Percentiles rank a stretch among this genome's conserved stretches.
These are phyloP conservation scores for Cnemophilus loriae DNA, from an alignment of 2,113 vertebrate genomes.

Conservation along the genomic window DNA sequence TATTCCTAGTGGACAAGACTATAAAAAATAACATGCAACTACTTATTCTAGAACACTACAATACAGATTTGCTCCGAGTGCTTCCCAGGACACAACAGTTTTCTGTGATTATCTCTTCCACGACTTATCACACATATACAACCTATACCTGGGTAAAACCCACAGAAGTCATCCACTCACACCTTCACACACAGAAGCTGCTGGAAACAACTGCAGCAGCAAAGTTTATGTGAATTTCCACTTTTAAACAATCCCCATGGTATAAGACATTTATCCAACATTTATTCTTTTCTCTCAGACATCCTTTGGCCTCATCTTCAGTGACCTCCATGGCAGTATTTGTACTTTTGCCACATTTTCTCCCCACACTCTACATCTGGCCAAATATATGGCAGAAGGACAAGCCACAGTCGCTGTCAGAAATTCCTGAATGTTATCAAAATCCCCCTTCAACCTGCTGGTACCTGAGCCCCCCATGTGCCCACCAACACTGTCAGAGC, in stretches of 20 bases:
- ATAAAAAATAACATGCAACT: neutral
- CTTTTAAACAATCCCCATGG: neutral
- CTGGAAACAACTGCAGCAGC: neutral
- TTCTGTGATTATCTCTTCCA: neutral
- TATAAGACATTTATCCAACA: neutral
- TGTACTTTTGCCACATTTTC: neutral
- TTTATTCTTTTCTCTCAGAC: neutral
- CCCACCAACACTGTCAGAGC: neutral
- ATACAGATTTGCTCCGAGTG: neutral
- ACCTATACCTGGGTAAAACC: neutral
- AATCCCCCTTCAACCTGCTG: neutral
- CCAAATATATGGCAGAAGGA: fast-evolving
- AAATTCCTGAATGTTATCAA: neutral
- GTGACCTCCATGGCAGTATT: neutral
- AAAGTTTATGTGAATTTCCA: neutral
- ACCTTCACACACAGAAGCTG: no score
- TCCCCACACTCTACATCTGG: neutral
- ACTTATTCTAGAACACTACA: neutral
- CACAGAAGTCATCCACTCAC: neutral
- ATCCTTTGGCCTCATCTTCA: neutral
- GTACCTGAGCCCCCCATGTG: neutral
- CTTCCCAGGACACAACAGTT: neutral
- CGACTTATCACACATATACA: neutral
- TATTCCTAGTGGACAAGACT: neutral
- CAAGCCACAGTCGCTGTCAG: neutral